phyloP scores from a whole-genome alignment of 2,113 vertebrate genomes.

The Laticauda colubrina region DNA sequence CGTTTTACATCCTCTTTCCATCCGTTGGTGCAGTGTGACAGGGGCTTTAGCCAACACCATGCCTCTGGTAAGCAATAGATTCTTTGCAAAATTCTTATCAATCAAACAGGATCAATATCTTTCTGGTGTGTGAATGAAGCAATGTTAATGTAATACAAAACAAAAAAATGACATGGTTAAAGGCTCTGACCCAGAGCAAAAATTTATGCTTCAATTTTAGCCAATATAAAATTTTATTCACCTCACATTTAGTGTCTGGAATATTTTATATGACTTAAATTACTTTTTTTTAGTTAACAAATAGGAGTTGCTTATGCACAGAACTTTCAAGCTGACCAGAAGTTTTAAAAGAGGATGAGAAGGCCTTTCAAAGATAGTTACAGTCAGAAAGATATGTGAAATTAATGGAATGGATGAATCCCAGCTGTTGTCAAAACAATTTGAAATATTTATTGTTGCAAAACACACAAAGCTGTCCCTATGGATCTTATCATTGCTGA shows the following conservation, averaged over 20 bases:
- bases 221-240: constrained; percentile 12
- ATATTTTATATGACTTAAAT: neutral
- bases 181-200: neutral
- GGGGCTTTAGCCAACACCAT: neutral
- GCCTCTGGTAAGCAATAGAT: neutral
- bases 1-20: no score
- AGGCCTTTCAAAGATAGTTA: constrained; percentile 48
- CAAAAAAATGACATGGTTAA: neutral
- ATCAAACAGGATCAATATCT: neutral
- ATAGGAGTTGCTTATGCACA: constrained; percentile 34
- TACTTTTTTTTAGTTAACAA: constrained; percentile 36
- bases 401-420: constrained; percentile 53
- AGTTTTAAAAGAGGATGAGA: constrained; percentile 49
- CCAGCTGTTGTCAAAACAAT: constrained; percentile 61
- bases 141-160: neutral
- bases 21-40: no score
- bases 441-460: constrained; percentile 62
- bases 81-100: neutral
- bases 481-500: constrained; percentile 45
- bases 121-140: neutral
- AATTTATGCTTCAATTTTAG: neutral
- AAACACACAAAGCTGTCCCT: constrained; percentile 57
- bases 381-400: constrained; percentile 60
- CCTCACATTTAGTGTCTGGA: constrained; percentile 10
- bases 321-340: constrained; percentile 51